Base-by-base conservation (phyloP, 1,140 invertebrate species). In the Lepidurus arcticus region DNA sequence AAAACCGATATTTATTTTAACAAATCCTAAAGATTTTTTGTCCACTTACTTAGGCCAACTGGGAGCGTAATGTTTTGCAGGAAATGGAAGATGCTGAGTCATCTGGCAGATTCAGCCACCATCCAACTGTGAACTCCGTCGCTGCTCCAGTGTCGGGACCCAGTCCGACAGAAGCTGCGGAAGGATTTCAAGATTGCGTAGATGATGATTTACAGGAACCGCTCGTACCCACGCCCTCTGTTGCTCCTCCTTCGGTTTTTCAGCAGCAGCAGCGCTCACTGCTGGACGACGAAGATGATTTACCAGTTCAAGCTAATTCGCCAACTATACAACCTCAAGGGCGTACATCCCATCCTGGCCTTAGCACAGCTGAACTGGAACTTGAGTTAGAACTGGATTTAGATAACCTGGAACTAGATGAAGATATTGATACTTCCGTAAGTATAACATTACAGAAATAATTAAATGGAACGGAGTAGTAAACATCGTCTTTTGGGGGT, bases 1-100 rank as follows among this genome's bases (percentile, higher is more conserved):
- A 21, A 73, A n/a, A 42, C 42, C 24, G 1, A 42, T 73, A 16
- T 73, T 76, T 76, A 24, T 78, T 44, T 34, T 47, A 26, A 26
- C 13, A 16, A 74, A 80, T 76, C 24, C 65, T 80, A 80, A 9
- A 76, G 44, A 44, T 45, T 79, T 13, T 73, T 73, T 80, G n/a
- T 45, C 82, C 84, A 0, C 84, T 81, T 1, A 79, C 86, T 21
- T 83, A 85, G 80, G 87, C 89, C 34, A 93, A 93, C 83, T 85
- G 88, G 78, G 91, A 94, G 73, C 86, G 93, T 65, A 90, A 92
- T 81, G 87, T 90, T 1, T 82, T 92, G 5, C 90, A 91, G 79
- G 93, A 95, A 84, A 91, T 93, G 88, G 84, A 87, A 81, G 84
- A 84, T 21, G 88, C 90, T 1, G 88, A 89, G 82, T 83, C 85